Conservation (phyloP, 2,888 invertebrate genomes). For the Spisula subtruncata region DNA sequence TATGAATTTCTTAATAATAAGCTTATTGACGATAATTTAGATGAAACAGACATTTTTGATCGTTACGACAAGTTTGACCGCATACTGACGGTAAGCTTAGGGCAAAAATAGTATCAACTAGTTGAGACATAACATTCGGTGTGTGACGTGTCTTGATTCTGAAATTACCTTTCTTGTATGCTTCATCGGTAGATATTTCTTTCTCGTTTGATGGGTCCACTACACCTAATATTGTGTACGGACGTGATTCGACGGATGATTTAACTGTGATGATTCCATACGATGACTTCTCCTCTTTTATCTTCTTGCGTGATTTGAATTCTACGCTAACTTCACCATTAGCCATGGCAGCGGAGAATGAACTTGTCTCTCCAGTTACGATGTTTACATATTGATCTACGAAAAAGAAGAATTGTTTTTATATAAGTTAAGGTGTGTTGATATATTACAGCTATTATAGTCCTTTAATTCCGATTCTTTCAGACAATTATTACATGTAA, state of each 20-base stretch:
- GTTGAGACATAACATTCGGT: not conserved
- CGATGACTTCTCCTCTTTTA: slow-evolving; percentile 85
- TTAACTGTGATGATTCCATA: slow-evolving; percentile 87
- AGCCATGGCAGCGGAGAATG: slow-evolving; percentile 85
- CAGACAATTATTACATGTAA: too few relatives aligned
- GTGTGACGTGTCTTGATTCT: too few relatives aligned
- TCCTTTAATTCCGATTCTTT: too few relatives aligned
- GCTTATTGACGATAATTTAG: too few relatives aligned
- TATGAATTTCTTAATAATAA: too few relatives aligned
- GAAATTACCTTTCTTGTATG: slow-evolving; percentile 75
- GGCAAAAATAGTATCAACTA: too few relatives aligned
- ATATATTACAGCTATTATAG: too few relatives aligned
- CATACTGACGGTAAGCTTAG: too few relatives aligned
- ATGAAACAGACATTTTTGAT: too few relatives aligned
- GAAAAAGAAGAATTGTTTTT: not conserved
- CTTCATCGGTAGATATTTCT: slow-evolving; percentile 75
- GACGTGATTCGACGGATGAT: slow-evolving; percentile 81
- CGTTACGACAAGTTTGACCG: too few relatives aligned
- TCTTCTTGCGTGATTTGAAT: slow-evolving; percentile 80
- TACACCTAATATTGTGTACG: slow-evolving; percentile 81
- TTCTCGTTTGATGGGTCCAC: slow-evolving; percentile 78
- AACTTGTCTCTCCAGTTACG: slow-evolving; percentile 75
- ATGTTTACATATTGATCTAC: slow-evolving; percentile 79
- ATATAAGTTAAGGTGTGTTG: too few relatives aligned
- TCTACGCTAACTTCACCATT: slow-evolving; percentile 83